Evolutionary conservation across 2,797 vertebrate genomes (phyloP), one percentile per base, ranked within the genome.

Genomic region (Anas capensis): DNA sequence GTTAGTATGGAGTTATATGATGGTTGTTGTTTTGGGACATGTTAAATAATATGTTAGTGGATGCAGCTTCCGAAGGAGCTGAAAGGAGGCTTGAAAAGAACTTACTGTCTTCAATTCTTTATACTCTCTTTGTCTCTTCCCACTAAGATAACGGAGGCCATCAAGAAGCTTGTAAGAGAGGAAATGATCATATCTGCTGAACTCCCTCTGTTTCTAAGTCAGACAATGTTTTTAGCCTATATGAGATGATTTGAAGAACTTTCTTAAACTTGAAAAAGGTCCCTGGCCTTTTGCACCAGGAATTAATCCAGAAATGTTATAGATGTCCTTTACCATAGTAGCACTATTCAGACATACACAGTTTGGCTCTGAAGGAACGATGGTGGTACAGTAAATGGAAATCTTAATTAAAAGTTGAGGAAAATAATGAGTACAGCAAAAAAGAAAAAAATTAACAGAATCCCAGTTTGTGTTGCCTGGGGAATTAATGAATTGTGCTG

Each of bases 1-100:
- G 99, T 99, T 72, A 95, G 98, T 94, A n/a, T 23, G 42, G 58
- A 73, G 49, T 60, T 70, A 10, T 70, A 10, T 0, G 34, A 11
- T 60, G 40, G 8, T 46, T 90, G 44, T 36, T 85, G 49, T 6
- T 81, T 24, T 80, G 69, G 70, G 61, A 58, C 11, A 0, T 26
- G 31, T 27, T 27, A 54, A 36, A 17, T 51, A 46, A 56, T 72
- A 14, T 53, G 5, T 33, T 42, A 38, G 8, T 31, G 18, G 48
- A 1, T 44, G 31, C 46, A 51, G 13, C 46, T 82, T 91, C 87
- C 66, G 53, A 27, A 48, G 51, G 58, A 61, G 53, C 23, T 64
- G 34, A 69, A 79, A 86, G 26, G 8, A 56, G 62, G 29, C 42
- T 76, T 87, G 49, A 31, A 83, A 90, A 51, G 56, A 3, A 21